A percentile compares a stretch with the other conserved stretches of the same genome.
phyloP scores from a whole-genome alignment of 2,888 invertebrate genomes.

The Euplexia lucipara region DNA sequence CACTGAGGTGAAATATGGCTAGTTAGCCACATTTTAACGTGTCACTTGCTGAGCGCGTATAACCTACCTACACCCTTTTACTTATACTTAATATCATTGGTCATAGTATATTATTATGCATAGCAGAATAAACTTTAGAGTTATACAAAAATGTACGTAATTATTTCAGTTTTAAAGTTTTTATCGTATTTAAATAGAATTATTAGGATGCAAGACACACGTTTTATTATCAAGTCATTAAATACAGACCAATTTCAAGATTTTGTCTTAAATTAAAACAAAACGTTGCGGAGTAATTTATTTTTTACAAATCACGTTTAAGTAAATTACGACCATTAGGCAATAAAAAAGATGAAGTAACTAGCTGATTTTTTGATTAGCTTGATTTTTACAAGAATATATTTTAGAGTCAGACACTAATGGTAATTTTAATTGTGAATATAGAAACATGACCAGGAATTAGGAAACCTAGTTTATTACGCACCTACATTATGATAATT shows the following conservation, averaged over 20 bases:
- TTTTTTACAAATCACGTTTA: constrained; percentile 38
- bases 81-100: too few species aligned
- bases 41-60: too few species aligned
- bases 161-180: constrained; percentile 5
- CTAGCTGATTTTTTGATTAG: neutral
- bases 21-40: too few species aligned
- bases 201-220: neutral
- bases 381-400: neutral
- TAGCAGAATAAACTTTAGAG: too few species aligned
- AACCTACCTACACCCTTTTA: too few species aligned
- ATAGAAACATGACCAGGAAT: constrained; percentile 41
- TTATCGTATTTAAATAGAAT: neutral
- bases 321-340: constrained; percentile 12
- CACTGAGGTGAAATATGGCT: too few species aligned
- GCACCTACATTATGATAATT: neutral
- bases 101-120: too few species aligned
- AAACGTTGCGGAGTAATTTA: constrained; percentile 19
- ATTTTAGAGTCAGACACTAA: constrained; percentile 2
- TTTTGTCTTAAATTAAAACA: constrained; percentile 17
- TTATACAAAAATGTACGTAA: neutral
- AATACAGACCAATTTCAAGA: constrained; percentile 11
- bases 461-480: constrained; percentile 42
- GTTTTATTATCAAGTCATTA: constrained; percentile 10
- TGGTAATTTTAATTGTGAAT: neutral
- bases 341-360: constrained; percentile 18